Evolutionary conservation across 2,113 vertebrate genomes (phyloP), one percentile per base, ranked within the genome.

Genomic region (Prinia subflava): DNA sequence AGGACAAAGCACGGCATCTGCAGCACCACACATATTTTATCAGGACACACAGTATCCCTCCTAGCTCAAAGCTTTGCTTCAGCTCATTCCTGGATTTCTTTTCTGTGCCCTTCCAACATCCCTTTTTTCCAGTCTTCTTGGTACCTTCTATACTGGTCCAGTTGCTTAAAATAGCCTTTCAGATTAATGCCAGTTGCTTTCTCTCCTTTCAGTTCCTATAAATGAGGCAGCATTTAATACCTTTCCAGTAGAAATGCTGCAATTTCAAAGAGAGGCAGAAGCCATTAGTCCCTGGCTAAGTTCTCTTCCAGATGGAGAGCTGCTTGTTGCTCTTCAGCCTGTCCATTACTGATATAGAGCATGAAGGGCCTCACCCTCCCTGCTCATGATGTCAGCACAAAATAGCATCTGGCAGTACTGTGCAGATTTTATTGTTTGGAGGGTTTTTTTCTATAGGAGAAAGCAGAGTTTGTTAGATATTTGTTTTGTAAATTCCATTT

Each of bases 401-500:
- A 91, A 71, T 64, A 67, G 60, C 59, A 68, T 78, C 75, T 97
- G 91, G 65, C 15, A 85, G 57, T 20, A 64, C 21, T 42, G 47
- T 35, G 30, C 35, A 68, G 64, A 68, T 80, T 94, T 83, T 64
- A 37, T 12, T 13, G 25, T 83, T 83, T 63, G 56, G 39, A 39
- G 39, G 39, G 9, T 39, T 39, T 25, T 95, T 95, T 78, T 33
- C 42, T 89, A 42, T 14, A 55, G 24, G 19, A 92, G 62, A 95
- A 96, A 95, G 49, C 52, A 77, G 41, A 74, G 28, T 94, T 96
- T 94, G 69, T 89, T 87, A 69, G 75, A 82, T 95, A 95, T 96
- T 97, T 96, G 77, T 94, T 95, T 94, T 80, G 44, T 79, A 96
- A 97, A 96, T 97, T 95, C 77, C 60, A 96, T 97, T 97, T 96